These are phyloP conservation scores for Acridotheres tristis DNA, from an alignment of 2,797 vertebrate species.

Conservation along the genomic window DNA sequence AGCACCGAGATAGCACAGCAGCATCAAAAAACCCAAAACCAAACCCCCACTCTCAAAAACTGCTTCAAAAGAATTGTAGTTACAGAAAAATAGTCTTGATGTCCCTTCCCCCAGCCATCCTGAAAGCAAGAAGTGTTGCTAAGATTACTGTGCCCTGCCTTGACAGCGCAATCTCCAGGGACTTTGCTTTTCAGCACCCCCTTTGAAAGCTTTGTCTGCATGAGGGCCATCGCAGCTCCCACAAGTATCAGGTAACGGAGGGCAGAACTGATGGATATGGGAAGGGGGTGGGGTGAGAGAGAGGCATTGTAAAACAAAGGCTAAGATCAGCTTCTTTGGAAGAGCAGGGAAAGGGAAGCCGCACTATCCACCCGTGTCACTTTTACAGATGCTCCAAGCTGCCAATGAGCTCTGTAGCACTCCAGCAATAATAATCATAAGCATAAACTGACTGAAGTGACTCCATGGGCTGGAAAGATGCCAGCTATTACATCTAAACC, in stretches of 20 bases:
- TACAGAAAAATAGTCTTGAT: neutral
- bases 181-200: slow-evolving; percentile 92
- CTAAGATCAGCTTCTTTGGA: slow-evolving; percentile 51
- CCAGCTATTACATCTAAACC: slow-evolving; percentile 71
- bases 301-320: slow-evolving; percentile 70
- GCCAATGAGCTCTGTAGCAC: slow-evolving; percentile 79
- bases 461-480: slow-evolving; percentile 64
- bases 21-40: neutral
- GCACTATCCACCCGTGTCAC: slow-evolving; percentile 70
- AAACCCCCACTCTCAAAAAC: neutral
- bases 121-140: slow-evolving; percentile 69
- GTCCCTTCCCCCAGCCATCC: slow-evolving; percentile 26
- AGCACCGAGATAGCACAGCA: neutral
- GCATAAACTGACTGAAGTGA: slow-evolving; percentile 69
- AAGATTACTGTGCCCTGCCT: slow-evolving; percentile 73
- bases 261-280: slow-evolving; percentile 71
- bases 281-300: slow-evolving; percentile 67
- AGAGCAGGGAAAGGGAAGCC: slow-evolving; percentile 35
- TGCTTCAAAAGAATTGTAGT: slow-evolving; percentile 30
- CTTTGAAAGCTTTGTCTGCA: slow-evolving; percentile 93
- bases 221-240: slow-evolving; percentile 88
- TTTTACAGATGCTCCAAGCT: slow-evolving; percentile 74
- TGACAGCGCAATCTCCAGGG: slow-evolving; percentile 75
- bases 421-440: slow-evolving; percentile 82
- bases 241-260: slow-evolving; percentile 94